These are phyloP conservation scores for Saimiri boliviensis DNA, from an alignment of 2,113 vertebrate genomes.

Conservation along the genomic window DNA sequence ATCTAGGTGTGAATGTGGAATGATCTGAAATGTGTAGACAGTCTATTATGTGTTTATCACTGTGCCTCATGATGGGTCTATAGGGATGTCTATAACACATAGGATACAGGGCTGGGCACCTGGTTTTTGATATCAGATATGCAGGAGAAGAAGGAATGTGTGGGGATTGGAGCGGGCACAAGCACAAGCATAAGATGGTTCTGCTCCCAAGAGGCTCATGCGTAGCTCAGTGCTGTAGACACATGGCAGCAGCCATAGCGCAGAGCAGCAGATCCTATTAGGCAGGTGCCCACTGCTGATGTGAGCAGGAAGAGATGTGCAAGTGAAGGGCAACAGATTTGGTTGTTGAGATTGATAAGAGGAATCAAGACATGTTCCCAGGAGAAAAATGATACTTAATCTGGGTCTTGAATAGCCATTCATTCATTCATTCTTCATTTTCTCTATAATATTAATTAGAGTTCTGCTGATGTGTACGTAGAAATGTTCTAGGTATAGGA, in stretches of 20 bases:
- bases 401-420: background rate
- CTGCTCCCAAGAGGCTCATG: background rate
- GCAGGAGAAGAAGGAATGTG: background rate
- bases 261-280: background rate
- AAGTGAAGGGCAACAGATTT: background rate
- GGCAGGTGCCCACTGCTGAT: background rate
- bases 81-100: background rate
- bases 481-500: background rate
- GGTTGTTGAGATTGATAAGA: background rate
- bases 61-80: background rate
- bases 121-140: background rate
- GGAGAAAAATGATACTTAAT: background rate
- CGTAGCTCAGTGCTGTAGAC: too few relatives aligned
- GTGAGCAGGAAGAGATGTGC: background rate
- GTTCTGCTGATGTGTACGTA: background rate
- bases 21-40: background rate
- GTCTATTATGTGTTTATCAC: background rate
- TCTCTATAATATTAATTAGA: background rate
- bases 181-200: background rate
- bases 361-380: background rate
- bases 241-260: rapidly evolving
- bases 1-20: background rate
- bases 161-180: rapidly evolving
- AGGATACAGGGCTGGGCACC: background rate
- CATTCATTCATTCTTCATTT: background rate